Percentiles rank a stretch among this genome's conserved stretches.
Evolutionary conservation across 2,888 invertebrate species (phyloP).

Genomic region (Barypeithes pellucidus): DNA sequence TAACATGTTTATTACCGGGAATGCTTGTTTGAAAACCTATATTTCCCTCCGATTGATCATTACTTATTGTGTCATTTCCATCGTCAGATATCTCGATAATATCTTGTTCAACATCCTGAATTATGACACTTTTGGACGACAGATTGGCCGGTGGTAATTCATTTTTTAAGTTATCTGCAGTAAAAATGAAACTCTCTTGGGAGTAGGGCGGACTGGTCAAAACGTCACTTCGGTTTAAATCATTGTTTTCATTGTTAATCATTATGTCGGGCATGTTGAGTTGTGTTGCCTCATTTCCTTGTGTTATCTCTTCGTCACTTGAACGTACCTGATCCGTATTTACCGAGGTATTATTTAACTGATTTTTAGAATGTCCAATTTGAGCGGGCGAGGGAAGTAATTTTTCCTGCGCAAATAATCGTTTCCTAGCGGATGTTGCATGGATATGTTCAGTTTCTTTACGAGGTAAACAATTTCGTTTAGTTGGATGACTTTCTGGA

Average conservation of each 20-base stretch:
- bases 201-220: conserved; percentile 3
- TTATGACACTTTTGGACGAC: neutral
- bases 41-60: neutral
- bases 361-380: neutral
- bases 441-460: neutral
- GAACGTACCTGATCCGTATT: neutral
- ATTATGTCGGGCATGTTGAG: neutral
- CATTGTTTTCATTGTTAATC: neutral
- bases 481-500: neutral
- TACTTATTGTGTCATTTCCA: neutral
- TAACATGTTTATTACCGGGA: neutral
- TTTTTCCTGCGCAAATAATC: neutral
- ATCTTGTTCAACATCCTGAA: neutral
- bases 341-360: neutral
- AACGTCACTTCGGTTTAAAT: neutral
- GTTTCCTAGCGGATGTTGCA: neutral
- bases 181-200: conserved; percentile 27
- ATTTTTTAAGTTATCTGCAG: neutral
- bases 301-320: neutral
- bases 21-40: neutral
- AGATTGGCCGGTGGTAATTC: neutral
- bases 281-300: conserved; percentile 11
- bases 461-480: neutral
- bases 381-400: neutral
- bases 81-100: conserved; percentile 27